These are phyloP conservation scores for Cairina moschata DNA, from an alignment of 2,113 vertebrate species.

Conservation along the genomic window DNA sequence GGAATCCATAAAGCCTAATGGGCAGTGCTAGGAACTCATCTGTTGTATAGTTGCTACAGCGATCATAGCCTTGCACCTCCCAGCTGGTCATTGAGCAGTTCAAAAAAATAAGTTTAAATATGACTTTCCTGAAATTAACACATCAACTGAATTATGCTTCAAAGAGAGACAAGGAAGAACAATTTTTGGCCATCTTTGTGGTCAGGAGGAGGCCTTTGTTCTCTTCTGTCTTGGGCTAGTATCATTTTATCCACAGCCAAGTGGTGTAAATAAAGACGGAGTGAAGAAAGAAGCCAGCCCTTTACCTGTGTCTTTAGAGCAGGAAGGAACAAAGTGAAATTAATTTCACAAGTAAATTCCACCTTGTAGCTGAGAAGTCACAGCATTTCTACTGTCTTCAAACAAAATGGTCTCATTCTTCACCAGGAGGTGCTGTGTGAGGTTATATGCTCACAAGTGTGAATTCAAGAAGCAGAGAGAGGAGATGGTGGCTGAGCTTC, in stretches of 20 bases:
- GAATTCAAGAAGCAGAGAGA: background rate
- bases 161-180: background rate
- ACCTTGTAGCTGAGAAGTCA: background rate
- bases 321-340: background rate
- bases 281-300: background rate
- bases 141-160: background rate
- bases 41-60: background rate
- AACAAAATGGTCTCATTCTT: background rate
- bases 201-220: background rate
- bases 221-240: background rate
- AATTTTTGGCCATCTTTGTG: background rate
- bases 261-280: background rate
- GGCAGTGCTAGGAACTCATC: background rate
- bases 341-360: background rate
- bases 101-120: background rate
- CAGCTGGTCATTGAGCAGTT: background rate
- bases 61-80: constrained; percentile 1
- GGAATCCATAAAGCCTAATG: constrained; percentile 22
- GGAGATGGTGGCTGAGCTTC: background rate
- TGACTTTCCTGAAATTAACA: background rate
- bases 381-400: background rate
- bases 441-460: background rate
- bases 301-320: background rate
- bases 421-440: background rate
- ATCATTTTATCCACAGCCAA: background rate